A percentile compares a stretch with the other conserved stretches of the same genome.
Conservation (phyloP, 2,113 vertebrate species). For the Nyctibius bracteatus region DNA sequence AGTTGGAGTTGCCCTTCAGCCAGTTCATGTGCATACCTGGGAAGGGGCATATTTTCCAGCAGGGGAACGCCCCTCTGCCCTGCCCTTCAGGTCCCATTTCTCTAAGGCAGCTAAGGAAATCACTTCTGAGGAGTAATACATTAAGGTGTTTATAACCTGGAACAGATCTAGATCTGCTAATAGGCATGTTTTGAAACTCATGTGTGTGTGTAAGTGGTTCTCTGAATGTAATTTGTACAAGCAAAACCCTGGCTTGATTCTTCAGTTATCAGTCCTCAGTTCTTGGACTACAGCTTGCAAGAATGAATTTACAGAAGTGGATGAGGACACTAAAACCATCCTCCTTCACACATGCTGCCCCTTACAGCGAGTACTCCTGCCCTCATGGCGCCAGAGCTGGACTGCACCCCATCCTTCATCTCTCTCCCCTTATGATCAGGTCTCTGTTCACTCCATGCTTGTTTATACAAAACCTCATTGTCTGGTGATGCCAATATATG, state of each 20-base stretch:
- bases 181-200: constrained; percentile 14
- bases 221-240: constrained; percentile 33
- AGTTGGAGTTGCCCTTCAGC: background rate
- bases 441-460: background rate
- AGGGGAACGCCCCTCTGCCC: constrained; percentile 14
- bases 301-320: background rate
- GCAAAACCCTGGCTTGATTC: background rate
- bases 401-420: background rate
- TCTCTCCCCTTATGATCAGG: rapidly evolving
- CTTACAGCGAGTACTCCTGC: background rate
- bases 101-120: constrained; percentile 47
- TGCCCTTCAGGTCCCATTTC: constrained; percentile 46
- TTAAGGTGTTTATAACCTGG: constrained; percentile 58
- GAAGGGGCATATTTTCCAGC: constrained; percentile 44
- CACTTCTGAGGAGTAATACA: constrained; percentile 4
- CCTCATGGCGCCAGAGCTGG: background rate
- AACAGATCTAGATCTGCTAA: constrained; percentile 47
- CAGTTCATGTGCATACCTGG: constrained; percentile 27
- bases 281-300: background rate
- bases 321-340: background rate
- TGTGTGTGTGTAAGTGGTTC: background rate
- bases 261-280: background rate
- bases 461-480: background rate
- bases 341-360: background rate
- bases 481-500: background rate